phyloP scores from a whole-genome alignment of 2,888 invertebrate species.

The Corbicula japonica region DNA sequence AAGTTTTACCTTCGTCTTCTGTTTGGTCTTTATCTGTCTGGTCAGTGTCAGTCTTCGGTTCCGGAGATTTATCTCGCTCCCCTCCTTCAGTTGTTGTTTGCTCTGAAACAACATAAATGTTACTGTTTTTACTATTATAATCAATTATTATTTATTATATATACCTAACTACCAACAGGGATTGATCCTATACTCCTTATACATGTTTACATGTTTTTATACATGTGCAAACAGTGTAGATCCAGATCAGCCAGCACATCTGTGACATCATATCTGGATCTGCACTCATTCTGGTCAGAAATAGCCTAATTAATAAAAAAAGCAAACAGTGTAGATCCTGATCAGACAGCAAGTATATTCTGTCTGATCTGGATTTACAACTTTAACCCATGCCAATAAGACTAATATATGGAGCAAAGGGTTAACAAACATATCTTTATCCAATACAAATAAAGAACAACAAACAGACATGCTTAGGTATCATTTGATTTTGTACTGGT shows the following conservation, averaged over 20 bases:
- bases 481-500: no score
- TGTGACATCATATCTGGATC: not conserved
- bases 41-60: not conserved
- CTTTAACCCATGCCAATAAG: no score
- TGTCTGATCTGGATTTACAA: no score
- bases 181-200: not conserved
- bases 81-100: conserved; percentile 1
- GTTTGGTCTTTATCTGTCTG: conserved; percentile 17
- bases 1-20: conserved; percentile 3
- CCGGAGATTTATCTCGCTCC: not conserved
- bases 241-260: not conserved
- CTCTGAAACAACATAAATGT: not conserved
- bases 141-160: not conserved
- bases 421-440: no score
- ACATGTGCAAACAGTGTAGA: not conserved
- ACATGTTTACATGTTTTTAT: not conserved
- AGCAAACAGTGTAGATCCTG: no score
- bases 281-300: not conserved
- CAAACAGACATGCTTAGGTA: no score
- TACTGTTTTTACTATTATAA: not conserved
- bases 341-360: no score
- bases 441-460: no score
- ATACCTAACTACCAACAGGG: not conserved
- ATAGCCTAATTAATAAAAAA: not conserved
- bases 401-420: no score